Evolutionary conservation across 2,888 invertebrate species (phyloP), one percentile per base, ranked within the genome.

Genomic region (Acanthopleura granulata): DNA sequence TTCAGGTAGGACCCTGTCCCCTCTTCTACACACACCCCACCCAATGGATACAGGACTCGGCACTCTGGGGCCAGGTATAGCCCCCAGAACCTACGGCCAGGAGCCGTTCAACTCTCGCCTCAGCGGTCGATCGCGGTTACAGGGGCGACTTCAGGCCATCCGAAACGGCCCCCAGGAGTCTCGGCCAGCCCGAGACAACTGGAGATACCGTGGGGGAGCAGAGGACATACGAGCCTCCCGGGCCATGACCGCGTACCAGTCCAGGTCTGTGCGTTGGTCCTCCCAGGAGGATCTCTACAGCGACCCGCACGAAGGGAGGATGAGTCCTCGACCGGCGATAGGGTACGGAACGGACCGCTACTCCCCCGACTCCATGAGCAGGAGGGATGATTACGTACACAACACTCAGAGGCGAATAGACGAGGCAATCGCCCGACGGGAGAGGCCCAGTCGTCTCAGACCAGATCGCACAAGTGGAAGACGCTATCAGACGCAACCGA

Each of bases 401-500:
- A 66, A 66, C 14, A 66, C 66, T 14, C 66, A 66, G 66, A 66
- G 66, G 29, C 18, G 66, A 66, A 66, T 66, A 22, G 29, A 66
- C 14, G 66, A 66, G 29, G 66, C 66, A 3, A 66, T 66, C 6
- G 66, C 25, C 29, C 57, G 57, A n/a, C 57, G 57, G 22, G 22
- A 22, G 22, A 1, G 66, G 25, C 66, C 66, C 3, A 22, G 29
- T 66, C 66, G 66, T 27, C 22, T 27, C 16, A 18, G 66, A 6
- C 66, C 66, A 3, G 29, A 27, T 15, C 15, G 29, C 22, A 66
- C 6, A 6, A 25, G 15, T 22, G 29, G 29, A 3, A 18, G 66
- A 27, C 66, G 66, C 27, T 66, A 66, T 27, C 22, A 66, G 6
- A 66, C 66, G 6, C 66, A 66, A 66, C 66, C 66, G 1, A 66